phyloP scores from a whole-genome alignment of 2,113 vertebrate species.

The Lathamus discolor region DNA sequence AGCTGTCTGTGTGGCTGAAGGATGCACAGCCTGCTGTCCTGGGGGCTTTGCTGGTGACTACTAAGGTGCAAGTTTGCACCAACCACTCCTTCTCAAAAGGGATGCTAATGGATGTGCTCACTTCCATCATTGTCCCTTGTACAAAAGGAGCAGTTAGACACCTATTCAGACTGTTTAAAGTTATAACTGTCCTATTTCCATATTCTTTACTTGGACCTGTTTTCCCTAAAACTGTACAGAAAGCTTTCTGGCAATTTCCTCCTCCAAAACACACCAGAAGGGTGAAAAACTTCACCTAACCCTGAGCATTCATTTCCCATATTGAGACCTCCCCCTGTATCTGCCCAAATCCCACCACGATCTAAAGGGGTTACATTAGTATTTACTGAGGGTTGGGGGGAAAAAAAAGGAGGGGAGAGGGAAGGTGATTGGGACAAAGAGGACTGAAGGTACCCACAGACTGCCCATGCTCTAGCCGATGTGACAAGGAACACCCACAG shows the following conservation, averaged over 20 bases:
- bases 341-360: background rate
- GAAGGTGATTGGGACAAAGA: background rate
- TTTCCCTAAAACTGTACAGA: background rate
- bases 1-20: background rate
- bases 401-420: background rate
- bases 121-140: background rate
- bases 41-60: background rate
- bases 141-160: background rate
- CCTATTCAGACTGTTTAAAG: background rate
- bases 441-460: background rate
- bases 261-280: background rate
- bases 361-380: background rate
- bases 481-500: background rate
- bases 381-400: background rate
- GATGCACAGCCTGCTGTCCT: background rate
- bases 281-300: background rate
- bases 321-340: background rate
- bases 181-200: background rate
- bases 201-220: background rate
- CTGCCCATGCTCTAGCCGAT: background rate
- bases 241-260: background rate
- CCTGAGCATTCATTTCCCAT: background rate
- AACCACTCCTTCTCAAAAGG: rapidly evolving
- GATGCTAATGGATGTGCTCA: background rate
- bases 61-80: background rate